Conservation (phyloP, 2,888 invertebrate species). For the Perizoma affinitatum region DNA sequence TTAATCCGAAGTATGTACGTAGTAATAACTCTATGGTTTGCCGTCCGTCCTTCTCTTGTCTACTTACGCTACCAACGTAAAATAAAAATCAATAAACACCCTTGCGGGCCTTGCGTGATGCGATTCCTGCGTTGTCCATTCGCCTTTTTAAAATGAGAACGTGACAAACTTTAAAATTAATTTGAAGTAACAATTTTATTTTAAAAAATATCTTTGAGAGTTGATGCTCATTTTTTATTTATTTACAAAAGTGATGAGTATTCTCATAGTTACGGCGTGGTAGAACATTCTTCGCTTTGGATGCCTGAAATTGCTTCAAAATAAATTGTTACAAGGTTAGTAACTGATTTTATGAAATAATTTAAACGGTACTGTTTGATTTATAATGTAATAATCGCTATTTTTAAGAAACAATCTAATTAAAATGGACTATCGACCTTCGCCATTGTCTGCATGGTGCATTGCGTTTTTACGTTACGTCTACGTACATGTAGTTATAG, state of each 20-base stretch:
- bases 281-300: constrained; percentile 79
- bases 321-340: constrained; percentile 75
- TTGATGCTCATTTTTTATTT: constrained; percentile 84
- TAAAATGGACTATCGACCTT: constrained; percentile 75
- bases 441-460: constrained; percentile 84
- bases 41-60: too few relatives aligned
- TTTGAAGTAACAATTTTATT: constrained; percentile 77
- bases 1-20: too few relatives aligned
- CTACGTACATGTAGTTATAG: constrained; percentile 37
- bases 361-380: constrained; percentile 14
- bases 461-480: constrained; percentile 69
- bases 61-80: too few relatives aligned
- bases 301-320: constrained; percentile 74
- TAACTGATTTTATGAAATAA: constrained; percentile 49
- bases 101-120: too few relatives aligned
- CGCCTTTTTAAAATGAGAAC: constrained; percentile 83
- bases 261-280: constrained; percentile 83
- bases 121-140: constrained; percentile 66
- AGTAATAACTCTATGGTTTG: too few relatives aligned
- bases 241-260: constrained; percentile 82
- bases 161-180: constrained; percentile 76
- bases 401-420: constrained; percentile 47
- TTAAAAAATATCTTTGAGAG: constrained; percentile 76
- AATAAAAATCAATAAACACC: constrained; percentile 70
- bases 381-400: constrained; percentile 15